Percentiles rank a stretch among this genome's conserved stretches.
phyloP scores from a whole-genome alignment of 2,888 invertebrate species.

The Pseudococcus jackbeardsleyi region DNA sequence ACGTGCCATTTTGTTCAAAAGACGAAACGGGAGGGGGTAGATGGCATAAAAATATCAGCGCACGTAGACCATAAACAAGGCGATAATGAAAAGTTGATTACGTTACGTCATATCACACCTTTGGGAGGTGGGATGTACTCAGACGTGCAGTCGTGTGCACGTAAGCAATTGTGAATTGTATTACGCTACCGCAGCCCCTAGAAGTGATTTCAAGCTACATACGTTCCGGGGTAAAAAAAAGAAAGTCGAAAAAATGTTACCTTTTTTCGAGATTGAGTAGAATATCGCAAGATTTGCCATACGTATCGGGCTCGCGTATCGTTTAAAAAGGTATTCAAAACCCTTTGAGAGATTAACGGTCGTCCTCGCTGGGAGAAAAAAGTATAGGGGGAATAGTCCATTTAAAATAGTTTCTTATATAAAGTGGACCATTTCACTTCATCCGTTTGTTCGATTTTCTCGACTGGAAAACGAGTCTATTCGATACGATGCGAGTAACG shows the following conservation, averaged over 20 bases:
- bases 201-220: background rate
- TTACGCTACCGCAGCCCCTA: background rate
- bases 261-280: background rate
- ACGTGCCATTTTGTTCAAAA: too few relatives aligned
- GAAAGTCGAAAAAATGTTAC: background rate
- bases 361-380: background rate
- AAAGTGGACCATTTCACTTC: slow-evolving; percentile 58
- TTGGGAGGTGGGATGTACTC: too few relatives aligned
- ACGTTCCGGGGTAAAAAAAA: background rate
- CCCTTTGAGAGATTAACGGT: slow-evolving; percentile 28
- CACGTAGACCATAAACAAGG: too few relatives aligned
- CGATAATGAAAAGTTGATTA: too few relatives aligned
- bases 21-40: too few relatives aligned
- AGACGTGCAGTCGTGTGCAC: too few relatives aligned
- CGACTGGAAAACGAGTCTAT: slow-evolving; percentile 56
- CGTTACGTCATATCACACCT: too few relatives aligned
- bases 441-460: slow-evolving; percentile 62
- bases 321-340: slow-evolving; percentile 22
- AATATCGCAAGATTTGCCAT: background rate
- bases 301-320: background rate
- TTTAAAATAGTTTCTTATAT: slow-evolving; percentile 61
- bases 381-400: slow-evolving; percentile 45
- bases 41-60: too few relatives aligned
- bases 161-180: background rate
- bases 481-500: background rate